phyloP scores from a whole-genome alignment of 92 coral and sea anemone genomes.

The Phenganax marumi region DNA sequence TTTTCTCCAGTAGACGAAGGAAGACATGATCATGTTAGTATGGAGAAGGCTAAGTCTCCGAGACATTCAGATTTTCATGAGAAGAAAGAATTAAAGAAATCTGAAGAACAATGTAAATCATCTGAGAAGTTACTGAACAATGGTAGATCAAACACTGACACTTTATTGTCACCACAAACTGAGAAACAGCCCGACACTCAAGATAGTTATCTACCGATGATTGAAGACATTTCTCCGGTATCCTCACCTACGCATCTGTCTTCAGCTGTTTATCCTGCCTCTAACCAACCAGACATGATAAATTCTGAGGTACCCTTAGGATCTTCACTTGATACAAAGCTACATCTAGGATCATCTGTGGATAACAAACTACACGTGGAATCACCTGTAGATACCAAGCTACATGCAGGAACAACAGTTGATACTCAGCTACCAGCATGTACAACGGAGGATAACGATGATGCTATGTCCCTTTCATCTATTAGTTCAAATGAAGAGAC shows the following conservation, averaged over 20 bases:
- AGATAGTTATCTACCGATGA: slow-evolving; percentile 64
- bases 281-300: slow-evolving; percentile 14
- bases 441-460: slow-evolving; percentile 75
- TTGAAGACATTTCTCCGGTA: slow-evolving; percentile 94
- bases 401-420: slow-evolving; percentile 26
- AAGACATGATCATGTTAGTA: slow-evolving; percentile 34
- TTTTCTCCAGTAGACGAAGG: slow-evolving; percentile 13
- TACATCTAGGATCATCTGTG: slow-evolving; percentile 72
- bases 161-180: not conserved
- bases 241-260: slow-evolving; percentile 63
- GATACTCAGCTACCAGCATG: slow-evolving; percentile 11
- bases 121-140: slow-evolving; percentile 12
- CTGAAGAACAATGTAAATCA: slow-evolving; percentile 8
- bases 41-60: slow-evolving; percentile 34
- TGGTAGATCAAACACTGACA: not conserved
- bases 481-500: slow-evolving; percentile 98
- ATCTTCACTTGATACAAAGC: slow-evolving; percentile 40
- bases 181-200: not conserved
- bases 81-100: slow-evolving; percentile 41
- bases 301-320: not conserved
- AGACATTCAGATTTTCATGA: slow-evolving; percentile 7
- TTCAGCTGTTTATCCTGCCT: not conserved
- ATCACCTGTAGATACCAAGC: slow-evolving; percentile 28
- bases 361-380: slow-evolving; percentile 51
- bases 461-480: slow-evolving; percentile 96